Evolutionary conservation across 2,113 vertebrate genomes (phyloP).

Genomic region (Ameiurus melas): DNA sequence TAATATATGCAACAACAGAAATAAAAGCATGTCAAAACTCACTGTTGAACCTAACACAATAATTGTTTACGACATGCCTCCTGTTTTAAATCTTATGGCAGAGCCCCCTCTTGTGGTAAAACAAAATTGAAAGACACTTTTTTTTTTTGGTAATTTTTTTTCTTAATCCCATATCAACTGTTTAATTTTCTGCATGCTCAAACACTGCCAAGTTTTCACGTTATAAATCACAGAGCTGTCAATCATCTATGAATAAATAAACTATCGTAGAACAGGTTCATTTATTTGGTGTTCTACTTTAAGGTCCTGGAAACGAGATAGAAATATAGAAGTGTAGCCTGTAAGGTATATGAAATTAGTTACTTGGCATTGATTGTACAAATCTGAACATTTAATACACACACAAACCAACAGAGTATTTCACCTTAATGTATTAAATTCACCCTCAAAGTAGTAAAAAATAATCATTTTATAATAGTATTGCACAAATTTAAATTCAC

Average conservation of each 20-base stretch:
- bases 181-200: not conserved
- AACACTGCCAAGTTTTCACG: not conserved
- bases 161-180: not conserved
- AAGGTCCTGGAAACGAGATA: not conserved
- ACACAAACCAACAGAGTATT: not conserved
- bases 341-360: not conserved
- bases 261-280: not conserved
- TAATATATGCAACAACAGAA: not conserved
- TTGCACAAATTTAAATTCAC: not conserved
- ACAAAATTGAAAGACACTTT: not conserved
- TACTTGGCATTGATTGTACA: not conserved
- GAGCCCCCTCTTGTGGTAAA: constrained; percentile 5
- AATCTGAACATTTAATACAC: not conserved
- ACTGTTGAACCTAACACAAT: not conserved
- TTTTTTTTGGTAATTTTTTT: not conserved
- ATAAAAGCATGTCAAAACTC: not conserved
- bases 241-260: constrained; percentile 3
- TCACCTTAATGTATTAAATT: not conserved
- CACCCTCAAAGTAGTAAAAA: not conserved
- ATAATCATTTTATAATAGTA: too few relatives aligned
- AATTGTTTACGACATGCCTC: not conserved
- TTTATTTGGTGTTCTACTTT: not conserved
- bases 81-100: not conserved
- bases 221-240: not conserved
- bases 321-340: not conserved